These are phyloP conservation scores for Pemphigus obesinymphae DNA, from an alignment of 1,140 invertebrate species.

Conservation along the genomic window DNA sequence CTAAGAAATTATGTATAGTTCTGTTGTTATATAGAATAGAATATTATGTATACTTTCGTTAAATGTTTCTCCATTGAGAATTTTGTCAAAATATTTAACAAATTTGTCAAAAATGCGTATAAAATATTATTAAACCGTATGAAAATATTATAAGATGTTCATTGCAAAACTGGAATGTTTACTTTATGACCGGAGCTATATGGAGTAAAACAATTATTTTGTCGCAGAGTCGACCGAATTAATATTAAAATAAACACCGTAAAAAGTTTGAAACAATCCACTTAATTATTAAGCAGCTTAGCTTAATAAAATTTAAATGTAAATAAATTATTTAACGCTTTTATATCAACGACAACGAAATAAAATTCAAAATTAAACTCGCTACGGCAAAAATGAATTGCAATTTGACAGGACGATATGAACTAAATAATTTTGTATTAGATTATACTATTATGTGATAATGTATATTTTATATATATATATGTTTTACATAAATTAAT, in stretches of 20 bases:
- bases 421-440: neutral
- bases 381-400: neutral
- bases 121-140: neutral
- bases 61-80: neutral
- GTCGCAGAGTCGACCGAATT: constrained; percentile 13
- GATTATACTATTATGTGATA: neutral
- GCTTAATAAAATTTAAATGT: constrained; percentile 23
- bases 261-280: constrained; percentile 24
- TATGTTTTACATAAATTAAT: neutral
- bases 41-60: no score
- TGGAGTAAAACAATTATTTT: constrained; percentile 28
- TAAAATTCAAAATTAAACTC: constrained; percentile 4
- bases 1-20: no score
- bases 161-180: neutral
- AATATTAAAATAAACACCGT: constrained; percentile 16
- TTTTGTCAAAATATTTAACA: neutral
- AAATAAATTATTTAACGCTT: constrained; percentile 19
- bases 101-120: neutral
- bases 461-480: neutral
- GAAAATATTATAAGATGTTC: neutral
- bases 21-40: no score
- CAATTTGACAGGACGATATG: neutral
- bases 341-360: constrained; percentile 7
- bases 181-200: neutral
- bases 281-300: constrained; percentile 27